These are phyloP conservation scores for Leptinotarsa defecta DNA, from an alignment of 1,140 invertebrate genomes.

Conservation along the genomic window DNA sequence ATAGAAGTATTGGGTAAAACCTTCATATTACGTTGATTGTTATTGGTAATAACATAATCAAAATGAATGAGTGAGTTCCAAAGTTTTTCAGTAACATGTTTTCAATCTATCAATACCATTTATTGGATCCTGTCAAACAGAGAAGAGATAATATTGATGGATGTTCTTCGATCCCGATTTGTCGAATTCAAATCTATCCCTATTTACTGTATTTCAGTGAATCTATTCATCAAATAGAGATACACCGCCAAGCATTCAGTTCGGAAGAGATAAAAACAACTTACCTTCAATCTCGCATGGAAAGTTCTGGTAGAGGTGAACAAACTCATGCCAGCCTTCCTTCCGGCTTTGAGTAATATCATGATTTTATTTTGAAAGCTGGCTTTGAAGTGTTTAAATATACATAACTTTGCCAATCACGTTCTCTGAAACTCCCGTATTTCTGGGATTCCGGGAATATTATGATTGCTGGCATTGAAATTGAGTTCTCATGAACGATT, in stretches of 20 bases:
- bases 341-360: background rate
- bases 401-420: constrained; percentile 22
- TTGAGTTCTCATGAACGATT: constrained; percentile 14
- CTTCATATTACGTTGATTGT: no score
- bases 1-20: no score
- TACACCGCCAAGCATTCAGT: background rate
- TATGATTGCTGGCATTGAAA: constrained; percentile 19
- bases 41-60: no score
- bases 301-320: background rate
- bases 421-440: background rate
- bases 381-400: constrained; percentile 27
- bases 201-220: no score
- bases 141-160: background rate
- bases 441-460: background rate
- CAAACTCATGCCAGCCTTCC: constrained; percentile 13
- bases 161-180: background rate
- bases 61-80: background rate
- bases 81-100: background rate
- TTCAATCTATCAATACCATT: no score
- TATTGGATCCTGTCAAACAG: no score
- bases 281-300: background rate
- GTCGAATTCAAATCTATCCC: no score
- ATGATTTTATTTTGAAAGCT: constrained; percentile 19
- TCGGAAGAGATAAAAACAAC: background rate
- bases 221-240: background rate